Evolutionary conservation across 1,140 invertebrate genomes (phyloP).

Genomic region (Arctopsyche grandis): DNA sequence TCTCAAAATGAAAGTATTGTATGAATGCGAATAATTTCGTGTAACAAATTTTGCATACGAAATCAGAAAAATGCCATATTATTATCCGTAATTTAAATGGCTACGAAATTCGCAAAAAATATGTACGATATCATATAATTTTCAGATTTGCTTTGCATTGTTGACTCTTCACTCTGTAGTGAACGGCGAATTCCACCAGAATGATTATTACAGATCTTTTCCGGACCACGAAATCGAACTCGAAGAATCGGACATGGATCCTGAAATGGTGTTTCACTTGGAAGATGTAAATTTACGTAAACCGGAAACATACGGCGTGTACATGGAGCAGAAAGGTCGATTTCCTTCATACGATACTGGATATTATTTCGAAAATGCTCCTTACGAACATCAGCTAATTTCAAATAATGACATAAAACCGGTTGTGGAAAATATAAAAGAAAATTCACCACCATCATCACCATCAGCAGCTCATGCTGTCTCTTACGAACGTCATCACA

Average conservation of each 20-base stretch:
- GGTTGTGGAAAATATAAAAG: not conserved
- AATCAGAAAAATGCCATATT: too few species aligned
- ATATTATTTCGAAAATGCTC: not conserved
- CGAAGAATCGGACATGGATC: not conserved
- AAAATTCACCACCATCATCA: not conserved
- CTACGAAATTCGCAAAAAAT: too few species aligned
- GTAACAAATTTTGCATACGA: too few species aligned
- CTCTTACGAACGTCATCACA: constrained; percentile 27
- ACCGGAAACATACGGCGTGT: not conserved
- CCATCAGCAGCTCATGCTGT: not conserved
- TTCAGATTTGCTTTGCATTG: not conserved
- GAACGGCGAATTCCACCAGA: not conserved
- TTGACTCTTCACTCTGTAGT: not conserved
- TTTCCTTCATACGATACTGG: not conserved
- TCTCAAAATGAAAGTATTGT: too few species aligned
- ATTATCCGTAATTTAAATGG: too few species aligned
- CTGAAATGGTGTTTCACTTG: not conserved
- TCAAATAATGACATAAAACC: not conserved
- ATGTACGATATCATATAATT: not conserved
- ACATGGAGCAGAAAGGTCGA: not conserved
- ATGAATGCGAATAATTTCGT: too few species aligned
- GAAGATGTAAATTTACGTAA: not conserved
- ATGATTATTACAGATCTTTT: not conserved
- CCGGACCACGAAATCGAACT: constrained; percentile 17
- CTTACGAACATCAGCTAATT: not conserved